Conservation (phyloP, 2,113 vertebrate species). For the Crocuta crocuta region DNA sequence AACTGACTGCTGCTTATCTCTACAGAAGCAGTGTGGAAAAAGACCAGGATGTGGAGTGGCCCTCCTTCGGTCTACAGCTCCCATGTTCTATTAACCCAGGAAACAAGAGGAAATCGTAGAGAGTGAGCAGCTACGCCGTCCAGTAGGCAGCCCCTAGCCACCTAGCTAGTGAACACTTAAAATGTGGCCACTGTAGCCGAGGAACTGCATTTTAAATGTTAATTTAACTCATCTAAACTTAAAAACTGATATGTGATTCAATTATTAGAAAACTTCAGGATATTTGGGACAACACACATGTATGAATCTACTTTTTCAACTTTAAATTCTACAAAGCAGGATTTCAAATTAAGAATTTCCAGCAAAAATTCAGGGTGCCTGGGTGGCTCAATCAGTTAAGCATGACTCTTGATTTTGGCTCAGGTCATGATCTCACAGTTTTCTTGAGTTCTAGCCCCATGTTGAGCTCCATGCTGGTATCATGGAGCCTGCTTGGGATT, state of each 20-base stretch:
- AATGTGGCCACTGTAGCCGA: neutral
- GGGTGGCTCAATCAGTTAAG: too few relatives aligned
- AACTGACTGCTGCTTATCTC: neutral
- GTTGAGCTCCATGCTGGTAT: too few relatives aligned
- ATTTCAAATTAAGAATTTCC: neutral
- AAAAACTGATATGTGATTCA: neutral
- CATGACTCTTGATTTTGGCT: too few relatives aligned
- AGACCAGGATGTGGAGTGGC: accelerated
- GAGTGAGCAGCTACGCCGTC: neutral
- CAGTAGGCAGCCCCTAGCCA: neutral
- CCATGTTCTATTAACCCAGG: neutral
- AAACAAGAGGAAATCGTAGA: neutral
- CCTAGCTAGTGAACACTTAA: neutral
- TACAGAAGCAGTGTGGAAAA: neutral
- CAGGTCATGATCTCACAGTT: too few relatives aligned
- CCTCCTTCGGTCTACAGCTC: neutral
- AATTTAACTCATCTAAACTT: neutral
- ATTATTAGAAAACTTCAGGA: neutral
- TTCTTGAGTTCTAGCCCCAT: too few relatives aligned
- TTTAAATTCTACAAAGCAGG: conserved; percentile 1
- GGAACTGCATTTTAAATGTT: neutral
- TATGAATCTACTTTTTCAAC: neutral
- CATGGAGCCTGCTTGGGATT: too few relatives aligned
- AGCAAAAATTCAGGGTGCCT: neutral
- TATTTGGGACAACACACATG: neutral